Evolutionary conservation across 1,140 invertebrate species (phyloP), one percentile per base, ranked within the genome.

Genomic region (Pachypeltis micranthus): DNA sequence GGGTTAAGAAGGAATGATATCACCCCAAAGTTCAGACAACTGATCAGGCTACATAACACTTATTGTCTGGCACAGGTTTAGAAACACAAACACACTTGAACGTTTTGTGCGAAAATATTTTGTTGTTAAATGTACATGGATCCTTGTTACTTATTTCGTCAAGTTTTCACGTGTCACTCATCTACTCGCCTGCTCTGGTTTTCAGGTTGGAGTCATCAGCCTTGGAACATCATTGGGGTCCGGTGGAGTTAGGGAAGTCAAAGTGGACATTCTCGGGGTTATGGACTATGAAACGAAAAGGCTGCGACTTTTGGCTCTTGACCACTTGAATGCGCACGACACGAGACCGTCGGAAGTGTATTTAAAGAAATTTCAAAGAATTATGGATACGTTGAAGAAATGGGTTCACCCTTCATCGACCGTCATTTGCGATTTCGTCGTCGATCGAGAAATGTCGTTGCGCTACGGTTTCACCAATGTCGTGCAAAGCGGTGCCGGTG

Each of bases 241-340:
- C 74, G 88, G 88, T 7, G 83, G 84, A 44, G 82, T 87, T 67
- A 79, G 88, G 55, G 57, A 91, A 73, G 86, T 92, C 0, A 91
- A 91, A 74, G 89, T 93, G 3, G 90, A 93, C 76, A 89, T 93
- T 25, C 75, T 93, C 4, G 90, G 90, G 16, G 83, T 91, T n/a
- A 77, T 90, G 28, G 88, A 93, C 74, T 79, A 83, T 44, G 75
- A 81, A 23, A 80, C 80, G 16, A 89, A 88, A 68, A 75, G 83
- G n/a, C 78, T 92, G 61, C 78, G 88, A 23, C 76, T 93, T 21
- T 78, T 87, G 62, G 89, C 90, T 0, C 86, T 91, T 1, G 90
- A 92, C 68, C 57, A 28, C 47, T 21, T 51, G 3, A 51, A 51
- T 21, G 23, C 23, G 21, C 7, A 10, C 19, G 47, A 51, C 19